Evolutionary conservation across 2,888 invertebrate species (phyloP).

Genomic region (Clunio marinus): DNA sequence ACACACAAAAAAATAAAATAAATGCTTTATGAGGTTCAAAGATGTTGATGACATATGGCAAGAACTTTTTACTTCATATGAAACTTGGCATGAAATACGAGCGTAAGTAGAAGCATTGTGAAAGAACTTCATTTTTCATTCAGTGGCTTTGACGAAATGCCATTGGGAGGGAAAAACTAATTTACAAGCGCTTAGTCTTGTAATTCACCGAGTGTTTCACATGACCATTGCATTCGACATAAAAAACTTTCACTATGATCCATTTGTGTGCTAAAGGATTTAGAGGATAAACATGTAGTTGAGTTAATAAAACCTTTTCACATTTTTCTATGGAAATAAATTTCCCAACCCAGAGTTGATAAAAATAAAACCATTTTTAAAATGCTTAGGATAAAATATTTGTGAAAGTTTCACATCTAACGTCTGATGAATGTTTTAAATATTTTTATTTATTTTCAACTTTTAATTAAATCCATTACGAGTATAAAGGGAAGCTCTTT

Average conservation of each 20-base stretch:
- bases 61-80: slow-evolving; percentile 4
- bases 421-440: neutral
- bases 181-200: slow-evolving; percentile 5
- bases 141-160: neutral
- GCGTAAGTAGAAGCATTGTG: neutral
- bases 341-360: too few relatives aligned
- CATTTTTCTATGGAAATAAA: too few relatives aligned
- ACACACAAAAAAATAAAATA: neutral
- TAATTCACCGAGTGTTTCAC: neutral
- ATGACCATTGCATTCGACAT: neutral
- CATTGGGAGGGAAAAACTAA: neutral
- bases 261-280: neutral
- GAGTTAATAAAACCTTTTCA: neutral
- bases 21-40: neutral
- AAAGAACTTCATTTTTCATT: neutral
- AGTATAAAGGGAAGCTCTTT: neutral
- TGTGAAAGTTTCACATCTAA: neutral
- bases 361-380: too few relatives aligned
- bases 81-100: neutral
- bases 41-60: slow-evolving; percentile 23
- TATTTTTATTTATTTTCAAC: neutral
- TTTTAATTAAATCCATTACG: slow-evolving; percentile 10
- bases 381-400: too few relatives aligned
- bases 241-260: neutral
- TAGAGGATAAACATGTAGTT: neutral